Evolutionary conservation across 2,113 vertebrate species (phyloP), one percentile per base, ranked within the genome.

Genomic region (Prunella himalayana): DNA sequence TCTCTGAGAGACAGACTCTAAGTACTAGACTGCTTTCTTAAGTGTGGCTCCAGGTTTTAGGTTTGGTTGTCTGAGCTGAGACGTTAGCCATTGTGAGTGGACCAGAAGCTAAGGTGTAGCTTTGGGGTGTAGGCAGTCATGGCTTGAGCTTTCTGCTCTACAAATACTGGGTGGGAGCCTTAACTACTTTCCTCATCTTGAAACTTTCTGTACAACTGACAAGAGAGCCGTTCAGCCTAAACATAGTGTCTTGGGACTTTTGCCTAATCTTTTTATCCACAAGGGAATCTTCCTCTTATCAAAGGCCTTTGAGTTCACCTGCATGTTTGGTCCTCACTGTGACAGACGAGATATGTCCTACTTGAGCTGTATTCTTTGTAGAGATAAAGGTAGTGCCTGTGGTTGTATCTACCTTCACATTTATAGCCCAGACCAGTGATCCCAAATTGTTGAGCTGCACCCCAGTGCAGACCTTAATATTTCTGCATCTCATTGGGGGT

Each of bases 331-430:
- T 94, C 35, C 51, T 81, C 16, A 1, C 25, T 39, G 37, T 8
- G 12, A 27, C 64, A 66, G 11, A 3, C 33, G 47, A 47, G 64
- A 1, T 60, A 3, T 0, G 0, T 57, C 54, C 42, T 51, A 15
- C 16, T 28, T 61, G 53, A 79, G 14, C 69, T 57, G 6, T 65
- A 3, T 45, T 81, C 28, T 49, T 51, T 1, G 1, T 65, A 56
- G 42, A 47, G n/a, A 15, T 35, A 19, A 85, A 79, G n/a, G n/a
- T 42, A 41, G 21, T 69, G 66, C 35, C 71, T 39, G 7, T 77
- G 53, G 13, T 44, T n/a, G 6, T 66, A 33, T 2, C 19, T 59
- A 3, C 28, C 7, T 86, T 42, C 33, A 25, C 4, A 2, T 57
- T 68, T 90, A n/a, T 14, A 63, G 21, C 19, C 19, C 60, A 64